Percentiles rank a stretch among this genome's conserved stretches.
phyloP scores from a whole-genome alignment of 2,888 invertebrate genomes.

The Portevinia maculata region DNA sequence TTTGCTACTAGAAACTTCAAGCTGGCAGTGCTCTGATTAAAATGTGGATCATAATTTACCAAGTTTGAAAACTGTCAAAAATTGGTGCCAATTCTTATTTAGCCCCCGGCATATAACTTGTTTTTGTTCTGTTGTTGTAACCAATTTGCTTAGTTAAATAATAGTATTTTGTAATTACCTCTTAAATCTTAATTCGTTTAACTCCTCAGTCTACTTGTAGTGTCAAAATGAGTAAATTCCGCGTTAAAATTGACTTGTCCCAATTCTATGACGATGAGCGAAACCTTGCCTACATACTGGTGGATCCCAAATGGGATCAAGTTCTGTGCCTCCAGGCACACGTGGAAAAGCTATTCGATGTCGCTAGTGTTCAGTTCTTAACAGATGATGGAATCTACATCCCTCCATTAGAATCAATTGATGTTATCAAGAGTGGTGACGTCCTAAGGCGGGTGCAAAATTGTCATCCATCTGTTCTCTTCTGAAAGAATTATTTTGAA shows the following conservation, averaged over 20 bases:
- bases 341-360: slow-evolving; percentile 76
- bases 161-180: neutral
- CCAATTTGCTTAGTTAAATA: slow-evolving; percentile 4
- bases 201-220: neutral
- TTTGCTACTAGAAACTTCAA: too few species aligned
- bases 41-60: too few species aligned
- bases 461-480: neutral
- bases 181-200: neutral
- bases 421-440: slow-evolving; percentile 68
- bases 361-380: slow-evolving; percentile 75
- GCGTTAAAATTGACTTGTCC: slow-evolving; percentile 76
- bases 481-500: neutral
- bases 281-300: slow-evolving; percentile 74
- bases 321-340: slow-evolving; percentile 76
- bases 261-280: slow-evolving; percentile 77
- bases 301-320: slow-evolving; percentile 75
- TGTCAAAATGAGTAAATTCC: slow-evolving; percentile 73
- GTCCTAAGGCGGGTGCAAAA: slow-evolving; percentile 72
- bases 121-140: too few species aligned
- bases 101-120: too few species aligned
- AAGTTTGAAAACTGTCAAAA: too few species aligned
- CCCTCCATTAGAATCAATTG: slow-evolving; percentile 76
- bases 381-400: slow-evolving; percentile 76
- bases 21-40: too few species aligned
- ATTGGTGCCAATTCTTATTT: too few species aligned